These are phyloP conservation scores for Saturnia japonica DNA, from an alignment of 2,888 invertebrate genomes.

Conservation along the genomic window DNA sequence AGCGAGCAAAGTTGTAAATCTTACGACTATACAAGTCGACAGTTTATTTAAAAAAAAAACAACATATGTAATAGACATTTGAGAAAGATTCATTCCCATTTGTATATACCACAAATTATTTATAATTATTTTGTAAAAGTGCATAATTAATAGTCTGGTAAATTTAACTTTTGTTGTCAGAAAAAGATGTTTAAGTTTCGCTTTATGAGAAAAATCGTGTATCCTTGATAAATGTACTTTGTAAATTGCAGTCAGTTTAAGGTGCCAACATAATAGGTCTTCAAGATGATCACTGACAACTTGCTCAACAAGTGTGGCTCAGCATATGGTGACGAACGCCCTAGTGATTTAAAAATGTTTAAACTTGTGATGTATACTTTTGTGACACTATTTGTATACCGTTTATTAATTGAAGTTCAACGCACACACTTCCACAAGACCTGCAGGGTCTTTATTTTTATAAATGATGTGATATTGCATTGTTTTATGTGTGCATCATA, in stretches of 20 bases:
- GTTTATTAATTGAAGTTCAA: not conserved
- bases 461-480: slow-evolving; percentile 19
- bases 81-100: slow-evolving; percentile 50
- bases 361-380: not conserved
- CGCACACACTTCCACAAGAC: slow-evolving; percentile 22
- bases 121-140: too few species aligned
- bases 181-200: not conserved
- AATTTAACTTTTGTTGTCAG: not conserved
- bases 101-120: slow-evolving; percentile 65
- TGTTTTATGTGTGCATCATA: slow-evolving; percentile 26
- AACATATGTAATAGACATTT: not conserved
- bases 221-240: not conserved
- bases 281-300: not conserved
- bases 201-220: not conserved
- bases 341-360: not conserved
- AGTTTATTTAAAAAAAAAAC: not conserved
- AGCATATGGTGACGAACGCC: not conserved
- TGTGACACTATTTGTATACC: not conserved
- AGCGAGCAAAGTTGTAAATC: not conserved
- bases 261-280: not conserved
- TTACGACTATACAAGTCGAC: not conserved
- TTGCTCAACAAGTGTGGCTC: not conserved
- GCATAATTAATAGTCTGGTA: too few species aligned
- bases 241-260: not conserved
- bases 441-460: slow-evolving; percentile 36